phyloP scores from a whole-genome alignment of 2,113 vertebrate genomes.

The Oreotrochilus melanogaster region DNA sequence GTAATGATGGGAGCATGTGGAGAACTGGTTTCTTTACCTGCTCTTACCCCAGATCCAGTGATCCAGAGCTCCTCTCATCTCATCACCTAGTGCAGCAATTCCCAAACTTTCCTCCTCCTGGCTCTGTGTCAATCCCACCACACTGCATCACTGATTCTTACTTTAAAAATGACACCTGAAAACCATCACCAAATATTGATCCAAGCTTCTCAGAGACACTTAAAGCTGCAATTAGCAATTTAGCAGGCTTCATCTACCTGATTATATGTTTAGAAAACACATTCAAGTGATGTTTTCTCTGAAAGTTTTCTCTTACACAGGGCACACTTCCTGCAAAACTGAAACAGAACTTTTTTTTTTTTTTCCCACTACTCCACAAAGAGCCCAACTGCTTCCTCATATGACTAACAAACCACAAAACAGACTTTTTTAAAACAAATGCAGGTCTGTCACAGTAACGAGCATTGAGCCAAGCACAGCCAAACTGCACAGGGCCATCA shows the following conservation, averaged over 20 bases:
- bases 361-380: background rate
- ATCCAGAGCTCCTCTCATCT: no score
- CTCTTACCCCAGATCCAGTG: background rate
- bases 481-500: background rate
- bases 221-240: background rate
- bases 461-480: background rate
- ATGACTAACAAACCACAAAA: background rate
- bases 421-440: no score
- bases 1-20: rapidly evolving
- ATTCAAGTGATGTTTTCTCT: rapidly evolving
- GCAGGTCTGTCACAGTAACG: rapidly evolving
- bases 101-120: background rate
- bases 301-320: background rate
- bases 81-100: background rate
- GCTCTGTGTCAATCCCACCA: background rate
- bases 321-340: background rate
- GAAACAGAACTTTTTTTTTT: background rate
- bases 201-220: background rate
- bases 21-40: background rate
- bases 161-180: rapidly evolving
- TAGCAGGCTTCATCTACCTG: background rate
- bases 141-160: background rate
- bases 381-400: background rate
- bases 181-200: rapidly evolving
- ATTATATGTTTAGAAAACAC: rapidly evolving